phyloP scores from a whole-genome alignment of 2,888 invertebrate genomes.

The Hymenopus coronatus region DNA sequence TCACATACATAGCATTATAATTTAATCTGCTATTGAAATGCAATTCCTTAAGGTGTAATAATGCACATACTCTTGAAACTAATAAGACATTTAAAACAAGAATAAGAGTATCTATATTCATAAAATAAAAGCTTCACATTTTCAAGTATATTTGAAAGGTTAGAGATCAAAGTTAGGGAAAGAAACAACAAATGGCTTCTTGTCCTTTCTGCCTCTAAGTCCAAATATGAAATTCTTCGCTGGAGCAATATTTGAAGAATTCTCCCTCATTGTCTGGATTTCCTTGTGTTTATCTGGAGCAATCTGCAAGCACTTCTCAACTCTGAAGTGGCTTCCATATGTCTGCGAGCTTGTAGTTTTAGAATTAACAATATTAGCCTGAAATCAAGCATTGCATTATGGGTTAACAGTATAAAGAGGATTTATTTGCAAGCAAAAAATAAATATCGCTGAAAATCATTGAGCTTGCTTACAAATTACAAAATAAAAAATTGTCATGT shows the following conservation, averaged over 20 bases:
- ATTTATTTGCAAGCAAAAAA: no score
- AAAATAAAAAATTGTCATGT: no score
- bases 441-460: no score
- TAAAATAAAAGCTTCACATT: background rate
- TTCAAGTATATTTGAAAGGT: background rate
- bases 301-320: conserved; percentile 63
- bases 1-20: no score
- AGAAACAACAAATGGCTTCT: conserved; percentile 50
- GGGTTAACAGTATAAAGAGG: no score
- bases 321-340: conserved; percentile 59
- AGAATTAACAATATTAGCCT: conserved; percentile 62
- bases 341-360: conserved; percentile 71
- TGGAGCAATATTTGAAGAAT: conserved; percentile 46
- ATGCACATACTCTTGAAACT: no score
- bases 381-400: conserved; percentile 23
- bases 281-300: conserved; percentile 49
- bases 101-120: no score
- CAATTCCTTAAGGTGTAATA: no score
- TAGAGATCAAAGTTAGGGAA: background rate
- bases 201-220: conserved; percentile 54
- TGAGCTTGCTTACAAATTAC: no score
- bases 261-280: conserved; percentile 50
- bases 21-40: no score
- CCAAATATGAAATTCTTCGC: conserved; percentile 56
- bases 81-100: no score